Evolutionary conservation across 2,113 vertebrate species (phyloP), one percentile per base, ranked within the genome.

Genomic region (Forbesichthys agassizii): DNA sequence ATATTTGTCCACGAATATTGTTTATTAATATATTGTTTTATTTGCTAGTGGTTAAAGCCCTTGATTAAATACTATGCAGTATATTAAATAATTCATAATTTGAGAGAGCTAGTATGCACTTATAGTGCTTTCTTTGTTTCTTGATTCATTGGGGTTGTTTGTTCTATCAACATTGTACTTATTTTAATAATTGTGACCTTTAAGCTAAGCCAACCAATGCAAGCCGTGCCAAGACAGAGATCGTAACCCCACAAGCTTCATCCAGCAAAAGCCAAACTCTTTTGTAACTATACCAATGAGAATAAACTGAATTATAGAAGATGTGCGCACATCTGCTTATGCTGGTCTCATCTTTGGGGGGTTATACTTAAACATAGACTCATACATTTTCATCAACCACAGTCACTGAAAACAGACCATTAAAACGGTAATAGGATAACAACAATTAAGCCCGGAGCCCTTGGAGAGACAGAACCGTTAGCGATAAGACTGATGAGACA

Each of bases 341-440:
- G 71, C 27, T 46, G 18, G 52, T 65, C 53, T 66, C 13, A 20
- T 70, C 68, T 82, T 70, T 47, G 69, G 46, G 71, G 54, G 64
- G 51, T 49, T 48, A n/a, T 51, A 69, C 53, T 18, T 66, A 79
- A 61, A 61, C 59, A 69, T 65, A 77, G 33, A 72, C 76, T 84
- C 67, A 63, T 73, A 77, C 67, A 82, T 80, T 87, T 81, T 71
- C 58, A 81, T 80, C 81, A 83, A 73, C 68, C 61, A 56, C 75
- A 77, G 69, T 75, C 70, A 76, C 52, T 65, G 65, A 70, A 75
- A 80, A 81, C 68, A 33, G 63, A 78, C 58, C 75, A 85, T 84
- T 82, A 84, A 86, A 84, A 79, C 63, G 75, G 71, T 79, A 85
- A 84, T 77, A 81, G 78, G 74, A 83, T 84, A 78, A 81, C 63